Base-by-base conservation (phyloP, 1,140 invertebrate species). In the Drosophila kanapiae region DNA sequence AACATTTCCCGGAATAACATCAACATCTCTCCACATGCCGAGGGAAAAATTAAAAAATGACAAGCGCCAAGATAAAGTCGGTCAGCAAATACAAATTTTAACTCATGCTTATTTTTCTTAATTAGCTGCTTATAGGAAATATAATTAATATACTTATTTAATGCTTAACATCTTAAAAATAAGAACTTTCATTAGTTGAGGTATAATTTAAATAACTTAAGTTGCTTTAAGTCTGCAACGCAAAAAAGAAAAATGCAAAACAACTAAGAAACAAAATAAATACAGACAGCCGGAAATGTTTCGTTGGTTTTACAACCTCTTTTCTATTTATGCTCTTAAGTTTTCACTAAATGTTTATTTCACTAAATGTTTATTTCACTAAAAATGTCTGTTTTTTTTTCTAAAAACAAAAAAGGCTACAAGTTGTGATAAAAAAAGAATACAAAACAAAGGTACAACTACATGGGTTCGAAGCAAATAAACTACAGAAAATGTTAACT, bases 31-130 rank as follows among this genome's bases (percentile, higher is more conserved):
- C 6, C 56, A 43, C 38, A 60, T 33, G 29, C 29, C 2, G 9
- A 10, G 1, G n/a, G 16, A 13, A 38, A 61, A 48, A 31, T 23
- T 37, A 10, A 38, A 38, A 65, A 68, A 38, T 6, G 1, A 38
- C 33, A 49, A 65, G 62, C 63, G 64, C 43, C 61, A 40, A 63
- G 40, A 67, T 47, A 67, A 47, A 23, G 27, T 5, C 9, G 5
- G 5, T 13, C 7, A 31, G 16, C 29, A 38, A 11, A 62, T 10
- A 37, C n/a, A 16, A 62, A 3, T 4, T 11, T 9, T 61, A n/a
- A 14, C 23, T n/a, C 31, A 8, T 0, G 7, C 9, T 35, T 16
- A 7, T 23, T 16, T 33, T 33, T 29, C 2, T 11, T 14, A 14
- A 38, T n/a, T 49, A 31, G 6, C 10, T 7, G 4, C 5, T 16